These are phyloP conservation scores for Caenorhabditis sp. DNA, from an alignment of 2,888 invertebrate species.

Conservation along the genomic window DNA sequence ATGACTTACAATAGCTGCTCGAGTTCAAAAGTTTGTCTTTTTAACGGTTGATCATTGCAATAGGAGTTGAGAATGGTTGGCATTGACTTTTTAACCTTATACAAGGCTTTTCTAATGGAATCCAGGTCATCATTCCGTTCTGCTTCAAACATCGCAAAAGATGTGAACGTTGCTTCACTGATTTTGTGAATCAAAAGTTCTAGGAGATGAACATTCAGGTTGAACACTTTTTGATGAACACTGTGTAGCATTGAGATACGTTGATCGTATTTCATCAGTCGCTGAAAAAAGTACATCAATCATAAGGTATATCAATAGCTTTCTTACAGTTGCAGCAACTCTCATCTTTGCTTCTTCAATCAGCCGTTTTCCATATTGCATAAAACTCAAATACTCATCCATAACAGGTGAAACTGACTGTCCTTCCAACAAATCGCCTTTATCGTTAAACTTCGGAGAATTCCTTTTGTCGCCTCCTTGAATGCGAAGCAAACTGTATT, in stretches of 20 bases:
- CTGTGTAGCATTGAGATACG: not conserved
- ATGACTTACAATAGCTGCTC: not conserved
- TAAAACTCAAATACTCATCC: slow-evolving; percentile 23
- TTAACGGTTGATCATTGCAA: slow-evolving; percentile 2
- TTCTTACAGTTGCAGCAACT: no score
- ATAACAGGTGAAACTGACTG: not conserved
- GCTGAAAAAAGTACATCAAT: no score
- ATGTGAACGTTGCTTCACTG: slow-evolving; percentile 10
- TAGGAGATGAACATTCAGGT: not conserved
- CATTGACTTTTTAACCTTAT: not conserved
- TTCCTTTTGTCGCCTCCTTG: no score
- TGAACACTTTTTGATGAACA: slow-evolving; percentile 1
- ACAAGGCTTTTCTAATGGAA: not conserved
- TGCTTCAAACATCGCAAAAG: slow-evolving; percentile 10
- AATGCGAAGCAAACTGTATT: no score
- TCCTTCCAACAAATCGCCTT: no score
- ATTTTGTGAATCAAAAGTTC: slow-evolving; percentile 10
- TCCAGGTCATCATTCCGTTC: not conserved
- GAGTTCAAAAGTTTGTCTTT: slow-evolving; percentile 12
- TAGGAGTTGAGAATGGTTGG: not conserved
- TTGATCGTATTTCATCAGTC: no score
- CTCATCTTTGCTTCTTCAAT: no score
- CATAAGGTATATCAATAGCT: no score
- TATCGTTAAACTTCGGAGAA: no score
- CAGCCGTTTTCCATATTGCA: not conserved